These are phyloP conservation scores for Synanthedon vespiformis DNA, from an alignment of 2,888 invertebrate genomes.

Conservation along the genomic window DNA sequence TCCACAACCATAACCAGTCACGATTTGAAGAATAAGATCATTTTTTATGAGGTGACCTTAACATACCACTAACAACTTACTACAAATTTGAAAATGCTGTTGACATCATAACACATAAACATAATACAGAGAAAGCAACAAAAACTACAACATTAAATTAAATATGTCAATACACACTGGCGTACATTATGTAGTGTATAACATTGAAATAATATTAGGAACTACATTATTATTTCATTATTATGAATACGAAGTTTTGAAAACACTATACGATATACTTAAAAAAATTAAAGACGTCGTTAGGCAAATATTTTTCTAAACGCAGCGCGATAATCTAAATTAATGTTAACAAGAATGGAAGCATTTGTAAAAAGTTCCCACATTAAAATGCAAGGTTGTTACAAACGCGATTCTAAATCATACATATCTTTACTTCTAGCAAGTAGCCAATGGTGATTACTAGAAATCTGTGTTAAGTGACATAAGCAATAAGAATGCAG, in stretches of 20 bases:
- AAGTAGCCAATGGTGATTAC: background rate
- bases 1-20: slow-evolving; percentile 45
- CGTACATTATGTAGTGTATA: no score
- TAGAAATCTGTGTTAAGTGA: background rate
- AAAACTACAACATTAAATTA: background rate
- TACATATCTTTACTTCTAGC: slow-evolving; percentile 1
- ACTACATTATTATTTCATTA: no score
- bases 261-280: no score
- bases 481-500: background rate
- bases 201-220: no score
- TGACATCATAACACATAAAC: slow-evolving; percentile 10
- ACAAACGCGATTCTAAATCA: slow-evolving; percentile 1
- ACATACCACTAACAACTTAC: slow-evolving; percentile 11
- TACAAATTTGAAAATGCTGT: slow-evolving; percentile 8
- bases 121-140: background rate
- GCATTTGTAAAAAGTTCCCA: slow-evolving; percentile 44
- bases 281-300: no score
- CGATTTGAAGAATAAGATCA: slow-evolving; percentile 47
- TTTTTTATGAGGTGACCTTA: slow-evolving; percentile 49
- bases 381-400: slow-evolving; percentile 50
- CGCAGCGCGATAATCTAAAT: slow-evolving; percentile 39
- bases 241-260: no score
- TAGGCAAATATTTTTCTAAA: slow-evolving; percentile 23
- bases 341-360: slow-evolving; percentile 30
- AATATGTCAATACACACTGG: no score